Percentiles rank a stretch among this genome's conserved stretches.
These are phyloP conservation scores for Lepidocyrtoides sp. DNA, from an alignment of 2,888 invertebrate species.

Conservation along the genomic window DNA sequence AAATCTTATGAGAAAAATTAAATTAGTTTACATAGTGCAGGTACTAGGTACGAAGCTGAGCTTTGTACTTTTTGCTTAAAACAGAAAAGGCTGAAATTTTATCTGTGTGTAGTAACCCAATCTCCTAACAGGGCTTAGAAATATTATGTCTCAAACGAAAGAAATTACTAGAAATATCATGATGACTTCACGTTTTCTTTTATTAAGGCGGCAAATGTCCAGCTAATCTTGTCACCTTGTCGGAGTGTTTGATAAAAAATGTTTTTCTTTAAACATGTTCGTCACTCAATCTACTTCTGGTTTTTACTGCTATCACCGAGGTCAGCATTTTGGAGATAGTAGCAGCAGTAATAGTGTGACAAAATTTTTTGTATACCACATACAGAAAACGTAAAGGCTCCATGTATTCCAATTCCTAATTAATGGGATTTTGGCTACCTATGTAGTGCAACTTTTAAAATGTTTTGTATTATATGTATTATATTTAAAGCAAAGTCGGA, in stretches of 20 bases:
- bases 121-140: not conserved
- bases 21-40: not conserved
- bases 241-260: slow-evolving; percentile 32
- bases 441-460: too few species aligned
- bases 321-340: not conserved
- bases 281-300: slow-evolving; percentile 21
- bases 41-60: slow-evolving; percentile 36
- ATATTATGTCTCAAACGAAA: not conserved
- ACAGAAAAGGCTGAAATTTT: slow-evolving; percentile 43
- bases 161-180: not conserved
- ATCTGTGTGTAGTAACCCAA: not conserved
- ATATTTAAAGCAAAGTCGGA: slow-evolving; percentile 34
- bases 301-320: slow-evolving; percentile 30
- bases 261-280: not conserved
- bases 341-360: not conserved
- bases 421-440: too few species aligned
- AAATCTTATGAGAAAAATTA: slow-evolving; percentile 21
- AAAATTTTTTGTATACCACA: not conserved
- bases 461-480: slow-evolving; percentile 65
- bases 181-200: slow-evolving; percentile 1
- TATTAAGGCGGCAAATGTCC: not conserved
- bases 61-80: slow-evolving; percentile 42
- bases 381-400: not conserved
- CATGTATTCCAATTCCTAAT: not conserved
- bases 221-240: slow-evolving; percentile 62